These are phyloP conservation scores for Cepaea nemoralis DNA, from an alignment of 1,140 invertebrate genomes.

Conservation along the genomic window DNA sequence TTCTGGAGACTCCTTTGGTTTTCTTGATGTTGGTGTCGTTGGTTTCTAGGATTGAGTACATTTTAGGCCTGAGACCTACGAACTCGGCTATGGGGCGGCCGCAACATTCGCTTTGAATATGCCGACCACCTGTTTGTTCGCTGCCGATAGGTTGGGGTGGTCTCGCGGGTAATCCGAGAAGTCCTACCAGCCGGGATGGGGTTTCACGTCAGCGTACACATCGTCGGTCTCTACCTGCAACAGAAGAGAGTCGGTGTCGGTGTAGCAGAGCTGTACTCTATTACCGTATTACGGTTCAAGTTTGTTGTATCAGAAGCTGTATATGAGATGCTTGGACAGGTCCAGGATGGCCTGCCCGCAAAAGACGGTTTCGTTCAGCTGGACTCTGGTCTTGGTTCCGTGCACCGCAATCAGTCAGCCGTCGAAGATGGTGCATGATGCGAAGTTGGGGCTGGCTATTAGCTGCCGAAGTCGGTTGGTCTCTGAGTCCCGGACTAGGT, in stretches of 20 bases:
- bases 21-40: background rate
- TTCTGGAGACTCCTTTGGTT: background rate
- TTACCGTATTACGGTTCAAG: constrained; percentile 51
- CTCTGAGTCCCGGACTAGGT: constrained; percentile 35
- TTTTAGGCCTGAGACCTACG: constrained; percentile 71
- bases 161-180: no score
- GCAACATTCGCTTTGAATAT: no score
- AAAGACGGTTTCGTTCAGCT: constrained; percentile 56
- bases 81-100: constrained; percentile 63
- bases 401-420: constrained; percentile 48
- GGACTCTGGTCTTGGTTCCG: constrained; percentile 46
- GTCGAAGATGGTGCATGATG: constrained; percentile 62
- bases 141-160: no score
- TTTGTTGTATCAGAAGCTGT: constrained; percentile 61
- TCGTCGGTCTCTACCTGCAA: background rate
- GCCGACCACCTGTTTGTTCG: no score
- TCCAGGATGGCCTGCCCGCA: constrained; percentile 54
- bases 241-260: constrained; percentile 60
- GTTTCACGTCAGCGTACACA: background rate
- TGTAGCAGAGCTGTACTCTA: constrained; percentile 57
- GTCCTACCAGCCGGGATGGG: no score
- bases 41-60: constrained; percentile 49
- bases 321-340: constrained; percentile 57
- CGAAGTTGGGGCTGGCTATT: constrained; percentile 63
- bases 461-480: constrained; percentile 49